Base-by-base conservation (phyloP, 2,113 vertebrate species). In the Albula goreensis region DNA sequence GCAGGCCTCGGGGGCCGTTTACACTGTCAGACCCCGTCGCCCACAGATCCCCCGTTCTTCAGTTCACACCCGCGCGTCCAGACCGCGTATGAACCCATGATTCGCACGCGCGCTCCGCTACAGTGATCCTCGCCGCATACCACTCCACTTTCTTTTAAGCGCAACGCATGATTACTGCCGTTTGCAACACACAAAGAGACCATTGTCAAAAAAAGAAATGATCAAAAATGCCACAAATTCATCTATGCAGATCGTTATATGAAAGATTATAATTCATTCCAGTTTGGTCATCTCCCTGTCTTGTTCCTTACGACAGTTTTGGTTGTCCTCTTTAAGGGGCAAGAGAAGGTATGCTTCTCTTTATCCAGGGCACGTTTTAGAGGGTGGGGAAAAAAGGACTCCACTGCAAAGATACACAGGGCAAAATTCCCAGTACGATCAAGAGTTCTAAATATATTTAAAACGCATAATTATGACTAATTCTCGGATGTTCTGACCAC, bases 401-500 rank as follows among this genome's bases (percentile, higher is more conserved):
- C 70, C 31, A n/a, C 70, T 25, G 70, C 22, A 74, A 31, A 74
- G n/a, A 9, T 66, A 66, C 17, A 66, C 60, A 22, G 17, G 60
- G 60, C 60, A 19, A 70, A 77, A 84, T n/a, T 49, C 31, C 52
- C 83, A 56, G 51, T 25, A 31, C 2, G 77, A 60, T 10, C n/a
- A 11, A 60, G 25, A 79, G 53, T 56, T 80, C 51, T 79, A 85
- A 85, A 78, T 85, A 85, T 19, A 85, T 53, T 22, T 41, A 85
- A 66, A 12, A 57, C 56, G 48, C 53, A 78, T 52, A 15, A 48
- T 78, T 80, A 41, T 85, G 84, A 80, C 74, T 79, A 80, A 79
- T 48, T 53, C 85, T 81, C 66, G 80, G 80, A 70, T 81, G 56
- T 81, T 70, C 80, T 82, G 80, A 86, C 79, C 85, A 56, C 85